Percentiles rank a stretch among this genome's conserved stretches.
phyloP scores from a whole-genome alignment of 2,113 vertebrate species.

The Pseudopodoces humilis region DNA sequence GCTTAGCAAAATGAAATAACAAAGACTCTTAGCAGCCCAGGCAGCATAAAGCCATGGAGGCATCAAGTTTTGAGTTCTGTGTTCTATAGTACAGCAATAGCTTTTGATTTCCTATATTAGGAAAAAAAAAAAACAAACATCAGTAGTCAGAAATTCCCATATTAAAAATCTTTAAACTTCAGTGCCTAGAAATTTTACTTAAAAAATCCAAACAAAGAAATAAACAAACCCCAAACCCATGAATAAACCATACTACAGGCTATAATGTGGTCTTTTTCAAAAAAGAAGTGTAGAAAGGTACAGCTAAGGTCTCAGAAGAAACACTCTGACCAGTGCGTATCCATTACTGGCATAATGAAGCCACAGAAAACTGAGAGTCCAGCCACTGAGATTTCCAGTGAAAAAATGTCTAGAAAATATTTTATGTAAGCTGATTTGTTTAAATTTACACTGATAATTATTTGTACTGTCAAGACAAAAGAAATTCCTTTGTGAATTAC shows the following conservation, averaged over 20 bases:
- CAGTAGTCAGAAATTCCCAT: background rate
- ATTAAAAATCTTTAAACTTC: background rate
- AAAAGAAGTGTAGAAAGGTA: background rate
- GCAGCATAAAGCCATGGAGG: background rate
- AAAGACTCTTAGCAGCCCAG: background rate
- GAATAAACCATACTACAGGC: background rate
- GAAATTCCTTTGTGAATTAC: background rate
- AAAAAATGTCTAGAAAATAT: background rate
- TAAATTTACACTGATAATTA: background rate
- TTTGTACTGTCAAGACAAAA: background rate
- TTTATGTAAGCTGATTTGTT: background rate
- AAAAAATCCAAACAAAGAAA: background rate
- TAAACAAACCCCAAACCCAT: accelerated
- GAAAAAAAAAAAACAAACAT: background rate
- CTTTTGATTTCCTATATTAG: background rate
- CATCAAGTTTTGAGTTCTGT: background rate
- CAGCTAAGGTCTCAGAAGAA: background rate
- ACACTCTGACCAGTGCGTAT: background rate
- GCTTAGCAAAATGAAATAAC: background rate
- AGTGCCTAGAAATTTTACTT: background rate
- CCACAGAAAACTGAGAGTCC: background rate
- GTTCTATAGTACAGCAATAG: background rate
- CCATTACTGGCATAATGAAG: background rate
- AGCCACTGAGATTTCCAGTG: background rate
- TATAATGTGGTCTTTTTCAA: background rate